Percentiles rank a stretch among this genome's conserved stretches.
Conservation (phyloP, 2,888 invertebrate species). For the Himalopsyche tibetana region DNA sequence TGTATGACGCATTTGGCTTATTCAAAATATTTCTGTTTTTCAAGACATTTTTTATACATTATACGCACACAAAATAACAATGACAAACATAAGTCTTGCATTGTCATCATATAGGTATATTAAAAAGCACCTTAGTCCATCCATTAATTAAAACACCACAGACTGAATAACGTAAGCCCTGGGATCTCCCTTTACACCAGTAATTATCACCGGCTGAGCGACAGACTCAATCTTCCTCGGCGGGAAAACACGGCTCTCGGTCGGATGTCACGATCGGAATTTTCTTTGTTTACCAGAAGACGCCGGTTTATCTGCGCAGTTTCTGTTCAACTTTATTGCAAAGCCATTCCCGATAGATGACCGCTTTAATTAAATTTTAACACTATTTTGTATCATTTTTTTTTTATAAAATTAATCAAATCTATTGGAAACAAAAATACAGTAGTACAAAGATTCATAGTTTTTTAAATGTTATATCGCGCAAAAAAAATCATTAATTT, state of each 20-base stretch:
- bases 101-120: background rate
- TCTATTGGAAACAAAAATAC: no score
- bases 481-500: no score
- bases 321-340: conserved; percentile 9
- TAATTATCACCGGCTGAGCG: conserved; percentile 64
- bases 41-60: no score
- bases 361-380: background rate
- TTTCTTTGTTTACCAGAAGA: conserved; percentile 60
- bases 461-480: no score
- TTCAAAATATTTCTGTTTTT: no score
- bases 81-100: background rate
- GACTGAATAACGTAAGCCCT: conserved; percentile 24
- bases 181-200: conserved; percentile 45
- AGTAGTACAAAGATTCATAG: no score
- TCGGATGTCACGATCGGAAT: conserved; percentile 62
- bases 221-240: conserved; percentile 63
- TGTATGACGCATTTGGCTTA: no score
- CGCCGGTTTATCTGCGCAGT: conserved; percentile 38
- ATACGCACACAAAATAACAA: no score
- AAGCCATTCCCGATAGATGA: background rate
- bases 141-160: conserved; percentile 35
- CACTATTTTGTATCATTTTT: no score
- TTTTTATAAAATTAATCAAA: no score
- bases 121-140: background rate
- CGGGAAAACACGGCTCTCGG: conserved; percentile 56